These are phyloP conservation scores for Agapetus fuscipes DNA, from an alignment of 2,888 invertebrate genomes.

Conservation along the genomic window DNA sequence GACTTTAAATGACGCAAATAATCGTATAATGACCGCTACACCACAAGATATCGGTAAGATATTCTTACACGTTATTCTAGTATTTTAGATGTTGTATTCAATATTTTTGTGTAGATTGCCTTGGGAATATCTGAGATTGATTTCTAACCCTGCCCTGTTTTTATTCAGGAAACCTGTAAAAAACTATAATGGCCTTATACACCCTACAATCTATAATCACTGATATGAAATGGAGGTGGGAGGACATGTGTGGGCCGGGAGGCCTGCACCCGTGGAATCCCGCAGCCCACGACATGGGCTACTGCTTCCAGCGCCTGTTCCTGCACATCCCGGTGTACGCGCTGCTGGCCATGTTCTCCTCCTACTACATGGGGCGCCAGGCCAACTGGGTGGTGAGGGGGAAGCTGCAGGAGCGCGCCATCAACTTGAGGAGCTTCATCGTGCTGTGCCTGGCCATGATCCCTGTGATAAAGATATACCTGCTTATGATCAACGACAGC, in stretches of 20 bases:
- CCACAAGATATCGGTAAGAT: no score
- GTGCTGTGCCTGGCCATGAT: conserved; percentile 53
- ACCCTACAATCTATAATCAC: conserved; percentile 11
- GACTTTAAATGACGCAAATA: no score
- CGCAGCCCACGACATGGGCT: conserved; percentile 62
- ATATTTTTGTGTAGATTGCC: no score
- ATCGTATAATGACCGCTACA: no score
- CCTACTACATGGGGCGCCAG: conserved; percentile 68
- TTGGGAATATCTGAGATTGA: no score
- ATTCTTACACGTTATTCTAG: no score
- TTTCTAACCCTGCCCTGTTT: no score
- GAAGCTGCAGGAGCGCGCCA: conserved; percentile 48
- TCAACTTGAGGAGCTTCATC: conserved; percentile 55
- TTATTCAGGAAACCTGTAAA: no score
- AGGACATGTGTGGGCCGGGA: conserved; percentile 63
- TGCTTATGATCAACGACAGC: conserved; percentile 43
- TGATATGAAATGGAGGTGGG: conserved; percentile 57
- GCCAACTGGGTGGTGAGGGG: conserved; percentile 53
- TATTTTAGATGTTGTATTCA: no score
- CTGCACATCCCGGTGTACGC: conserved; percentile 67
- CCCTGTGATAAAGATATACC: conserved; percentile 60
- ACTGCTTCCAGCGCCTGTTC: conserved; percentile 78
- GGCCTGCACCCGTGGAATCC: conserved; percentile 63
- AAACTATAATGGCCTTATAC: neutral
- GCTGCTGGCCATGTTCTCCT: conserved; percentile 66